These are phyloP conservation scores for Mythimna albipuncta DNA, from an alignment of 2,888 invertebrate species.

Conservation along the genomic window DNA sequence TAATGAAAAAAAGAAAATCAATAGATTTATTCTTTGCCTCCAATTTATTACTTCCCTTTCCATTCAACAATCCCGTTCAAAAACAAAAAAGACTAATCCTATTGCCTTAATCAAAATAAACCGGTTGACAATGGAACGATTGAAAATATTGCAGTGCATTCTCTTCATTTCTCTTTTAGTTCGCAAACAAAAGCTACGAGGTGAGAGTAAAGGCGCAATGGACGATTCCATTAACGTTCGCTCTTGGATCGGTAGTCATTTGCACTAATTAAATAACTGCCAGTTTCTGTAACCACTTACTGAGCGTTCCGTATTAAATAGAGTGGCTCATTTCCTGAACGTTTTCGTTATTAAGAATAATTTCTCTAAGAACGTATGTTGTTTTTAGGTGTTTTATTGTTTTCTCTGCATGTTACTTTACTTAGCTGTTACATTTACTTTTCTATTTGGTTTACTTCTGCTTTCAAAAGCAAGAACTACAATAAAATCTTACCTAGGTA, in stretches of 20 bases:
- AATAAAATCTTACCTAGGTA: too few species aligned
- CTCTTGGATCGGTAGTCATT: conserved; percentile 64
- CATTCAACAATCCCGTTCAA: conserved; percentile 23
- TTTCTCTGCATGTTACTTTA: background rate
- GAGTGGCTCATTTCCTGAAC: conserved; percentile 41
- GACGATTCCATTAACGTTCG: conserved; percentile 55
- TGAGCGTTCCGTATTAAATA: conserved; percentile 46
- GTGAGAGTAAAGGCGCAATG: conserved; percentile 43
- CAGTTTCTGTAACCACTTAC: conserved; percentile 59
- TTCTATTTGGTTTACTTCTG: background rate
- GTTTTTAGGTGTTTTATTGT: background rate
- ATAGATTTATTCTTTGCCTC: background rate
- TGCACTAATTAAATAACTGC: conserved; percentile 67
- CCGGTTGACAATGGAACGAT: conserved; percentile 46
- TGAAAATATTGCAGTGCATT: conserved; percentile 52
- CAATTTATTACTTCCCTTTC: background rate
- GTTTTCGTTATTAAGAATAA: conserved; percentile 19
- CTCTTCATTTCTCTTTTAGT: conserved; percentile 52
- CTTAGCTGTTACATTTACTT: background rate
- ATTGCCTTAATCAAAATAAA: conserved; percentile 50
- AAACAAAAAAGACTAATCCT: conserved; percentile 53
- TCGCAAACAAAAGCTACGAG: conserved; percentile 59
- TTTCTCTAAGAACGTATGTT: background rate
- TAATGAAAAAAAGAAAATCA: background rate
- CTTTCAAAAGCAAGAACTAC: background rate